Evolutionary conservation across 2,888 invertebrate species (phyloP).

Genomic region (Xylocampa areola): DNA sequence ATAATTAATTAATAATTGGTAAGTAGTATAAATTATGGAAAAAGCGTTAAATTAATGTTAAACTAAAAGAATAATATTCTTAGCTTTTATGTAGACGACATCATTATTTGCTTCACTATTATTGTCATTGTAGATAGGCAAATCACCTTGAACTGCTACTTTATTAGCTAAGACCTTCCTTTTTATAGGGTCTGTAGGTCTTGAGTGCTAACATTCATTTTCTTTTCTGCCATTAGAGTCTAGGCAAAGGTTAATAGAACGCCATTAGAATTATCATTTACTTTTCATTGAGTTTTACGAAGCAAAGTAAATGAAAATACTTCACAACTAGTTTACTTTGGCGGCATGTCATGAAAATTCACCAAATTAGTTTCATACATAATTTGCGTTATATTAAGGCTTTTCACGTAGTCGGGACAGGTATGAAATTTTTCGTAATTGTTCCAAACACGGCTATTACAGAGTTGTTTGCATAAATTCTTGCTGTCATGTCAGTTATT

Average conservation of each 20-base stretch:
- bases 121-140: not conserved
- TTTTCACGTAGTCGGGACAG: not conserved
- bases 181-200: conserved; percentile 21
- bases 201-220: conserved; percentile 3
- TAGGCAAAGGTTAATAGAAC: not conserved
- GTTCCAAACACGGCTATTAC: conserved; percentile 17
- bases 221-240: not conserved
- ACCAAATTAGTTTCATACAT: not conserved
- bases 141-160: conserved; percentile 5
- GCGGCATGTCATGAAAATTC: not conserved
- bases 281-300: not conserved
- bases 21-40: not conserved
- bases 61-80: not conserved
- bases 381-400: not conserved
- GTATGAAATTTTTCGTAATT: conserved; percentile 14
- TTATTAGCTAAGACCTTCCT: conserved; percentile 1
- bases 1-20: too few species aligned
- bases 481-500: conserved; percentile 34
- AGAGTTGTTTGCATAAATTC: conserved; percentile 20
- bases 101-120: conserved; percentile 9
- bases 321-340: not conserved
- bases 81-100: not conserved
- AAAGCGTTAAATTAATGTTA: not conserved
- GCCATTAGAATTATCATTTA: not conserved
- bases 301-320: not conserved